Conservation (phyloP, 2,888 invertebrate genomes). For the Masnerella sp. region DNA sequence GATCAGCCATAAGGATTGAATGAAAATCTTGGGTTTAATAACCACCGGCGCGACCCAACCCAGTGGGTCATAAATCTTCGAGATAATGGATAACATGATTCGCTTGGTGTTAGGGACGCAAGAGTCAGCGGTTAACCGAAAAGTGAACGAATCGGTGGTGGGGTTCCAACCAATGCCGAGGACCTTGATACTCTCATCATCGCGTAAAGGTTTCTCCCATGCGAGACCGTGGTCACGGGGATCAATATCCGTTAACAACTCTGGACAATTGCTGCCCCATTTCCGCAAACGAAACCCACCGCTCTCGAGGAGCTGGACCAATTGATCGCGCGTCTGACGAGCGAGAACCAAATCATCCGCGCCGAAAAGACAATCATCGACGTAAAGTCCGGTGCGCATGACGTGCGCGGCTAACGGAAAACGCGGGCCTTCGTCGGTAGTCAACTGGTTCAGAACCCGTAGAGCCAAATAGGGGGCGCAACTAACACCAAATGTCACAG, state of each 20-base stretch:
- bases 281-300: conserved; percentile 35
- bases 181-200: background rate
- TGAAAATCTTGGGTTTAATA: background rate
- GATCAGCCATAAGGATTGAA: background rate
- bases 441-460: background rate
- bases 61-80: background rate
- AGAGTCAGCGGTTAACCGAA: background rate
- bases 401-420: background rate
- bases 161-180: background rate
- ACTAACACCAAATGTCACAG: background rate
- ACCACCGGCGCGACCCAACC: background rate
- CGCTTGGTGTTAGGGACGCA: background rate
- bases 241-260: conserved; percentile 7
- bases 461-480: background rate
- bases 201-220: background rate
- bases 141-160: background rate
- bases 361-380: background rate
- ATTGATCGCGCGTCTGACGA: background rate
- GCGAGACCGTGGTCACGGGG: conserved; percentile 33
- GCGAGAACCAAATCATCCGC: background rate
- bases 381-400: background rate
- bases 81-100: background rate
- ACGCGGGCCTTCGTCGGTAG: background rate
- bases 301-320: background rate
- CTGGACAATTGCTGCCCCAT: conserved; percentile 43